Evolutionary conservation across 2,113 vertebrate genomes (phyloP), one percentile per base, ranked within the genome.

Genomic region (Marcusenius ussheri): DNA sequence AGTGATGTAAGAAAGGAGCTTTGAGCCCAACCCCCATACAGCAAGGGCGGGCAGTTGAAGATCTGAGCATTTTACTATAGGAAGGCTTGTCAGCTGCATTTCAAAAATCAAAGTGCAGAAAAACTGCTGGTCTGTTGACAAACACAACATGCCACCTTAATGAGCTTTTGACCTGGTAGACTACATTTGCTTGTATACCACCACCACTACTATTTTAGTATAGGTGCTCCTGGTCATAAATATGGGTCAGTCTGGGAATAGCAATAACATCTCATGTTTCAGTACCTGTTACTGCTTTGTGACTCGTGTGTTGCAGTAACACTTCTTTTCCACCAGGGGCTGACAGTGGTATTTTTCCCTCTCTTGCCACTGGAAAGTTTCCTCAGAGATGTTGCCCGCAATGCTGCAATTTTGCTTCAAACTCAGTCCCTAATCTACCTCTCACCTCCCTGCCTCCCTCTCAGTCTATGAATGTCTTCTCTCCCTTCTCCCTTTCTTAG

Each of bases 281-380:
- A 24, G 2, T 45, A 7, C 77, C 53, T 62, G 31, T n/a, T 47
- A 21, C 1, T 17, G 39, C 27, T 46, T 53, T 10, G 31, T 24
- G 31, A 80, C 6, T 10, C 15, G 3, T 27, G 42, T 88, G 83
- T 66, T 31, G 90, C 74, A 88, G 74, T 90, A 88, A 39, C 50
- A 56, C 45, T 13, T 31, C 10, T 8, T 24, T 15, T 53, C 90
- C 90, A 90, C 19, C 87, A 83, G 90, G 87, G 88, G 90, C 17
- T 51, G 50, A 90, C 51, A 80, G 35, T 62, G 51, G 50, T n/a
- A 13, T 88, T 88, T 27, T 86, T 49, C 9, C 47, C 24, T 31
- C 49, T 35, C 39, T 62, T 19, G 49, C 51, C 39, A 21, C 51
- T 49, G 21, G 11, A 46, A 80, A 35, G 27, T 13, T 77, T 24